Base-by-base conservation (phyloP, 2,888 invertebrate genomes). In the Ectemnius lituratus region DNA sequence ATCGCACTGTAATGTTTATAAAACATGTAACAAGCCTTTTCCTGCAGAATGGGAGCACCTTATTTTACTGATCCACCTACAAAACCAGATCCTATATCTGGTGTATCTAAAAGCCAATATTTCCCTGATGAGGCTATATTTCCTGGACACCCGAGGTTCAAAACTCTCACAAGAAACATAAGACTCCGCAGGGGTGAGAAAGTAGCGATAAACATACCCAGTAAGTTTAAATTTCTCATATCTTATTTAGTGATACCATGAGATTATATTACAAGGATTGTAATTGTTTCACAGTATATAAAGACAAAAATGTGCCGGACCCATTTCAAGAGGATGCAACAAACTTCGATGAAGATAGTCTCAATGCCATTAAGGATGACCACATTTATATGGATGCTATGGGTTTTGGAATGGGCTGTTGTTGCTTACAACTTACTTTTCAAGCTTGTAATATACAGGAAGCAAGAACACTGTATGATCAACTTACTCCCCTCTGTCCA, bases 381-480 rank as follows among this genome's bases (percentile, higher is more conserved):
- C 97, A 98, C 87, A 96, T 99, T 78, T 98, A 99, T 88, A 95
- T 99, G 95, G 99, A 99, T 91, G 97, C 98, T 0, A 99, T 99
- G 99, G 99, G 99, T 27, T 99, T 99, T 91, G 99, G 99, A 68
- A 99, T 99, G 99, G 99, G 99, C 45, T 98, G 98, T 91, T 98
- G 97, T 87, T 99, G 99, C 89, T 93, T 99, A 52, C 99, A 99
- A 91, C 93, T 98, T 69, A 98, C 98, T 62, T 99, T 99, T 92
- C 96, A 98, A 92, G 99, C 99, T 0, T 98, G 98, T 91, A 98
- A 98, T 90, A 98, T 99, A 79, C 94, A 94, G 59, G 99, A 99
- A 92, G 99, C 99, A 4, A 93, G 98, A 78, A 96, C 96, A 49
- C 93, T 99, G 0, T 99, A 99, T 89, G 99, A 99, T 91, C 99